Conservation (phyloP, 1,140 invertebrate genomes). For the Drosophila pallidifrons region DNA sequence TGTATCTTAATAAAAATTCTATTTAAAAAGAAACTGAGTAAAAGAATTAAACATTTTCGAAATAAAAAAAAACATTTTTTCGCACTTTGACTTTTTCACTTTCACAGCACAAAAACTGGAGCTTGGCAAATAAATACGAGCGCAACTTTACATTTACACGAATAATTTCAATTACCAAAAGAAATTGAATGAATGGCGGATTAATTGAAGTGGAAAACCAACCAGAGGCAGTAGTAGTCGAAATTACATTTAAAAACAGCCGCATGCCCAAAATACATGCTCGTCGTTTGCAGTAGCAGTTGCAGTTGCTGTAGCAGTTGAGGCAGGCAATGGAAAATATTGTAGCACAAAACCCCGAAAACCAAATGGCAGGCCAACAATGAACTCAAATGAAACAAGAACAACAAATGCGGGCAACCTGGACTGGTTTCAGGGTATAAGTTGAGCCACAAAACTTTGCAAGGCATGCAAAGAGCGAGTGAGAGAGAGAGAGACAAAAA, state of each 20-base stretch:
- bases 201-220: constrained; percentile 45
- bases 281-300: neutral
- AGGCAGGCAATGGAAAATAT: constrained; percentile 33
- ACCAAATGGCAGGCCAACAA: constrained; percentile 9
- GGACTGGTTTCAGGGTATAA: constrained; percentile 24
- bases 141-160: neutral
- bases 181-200: constrained; percentile 3
- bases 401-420: constrained; percentile 33
- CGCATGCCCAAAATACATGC: constrained; percentile 30
- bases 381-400: constrained; percentile 17
- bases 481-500: no score
- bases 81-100: no score
- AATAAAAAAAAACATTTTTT: no score
- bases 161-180: constrained; percentile 22
- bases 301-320: neutral
- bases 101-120: neutral
- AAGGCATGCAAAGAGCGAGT: no score
- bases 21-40: no score
- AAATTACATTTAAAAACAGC: constrained; percentile 48
- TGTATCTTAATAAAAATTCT: no score
- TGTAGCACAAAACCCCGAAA: constrained; percentile 25
- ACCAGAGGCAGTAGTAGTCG: constrained; percentile 9
- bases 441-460: constrained; percentile 43
- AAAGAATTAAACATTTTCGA: no score
- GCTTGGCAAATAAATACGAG: neutral